These are phyloP conservation scores for Sebastes cheni DNA, from an alignment of 2,797 vertebrate species.

Conservation along the genomic window DNA sequence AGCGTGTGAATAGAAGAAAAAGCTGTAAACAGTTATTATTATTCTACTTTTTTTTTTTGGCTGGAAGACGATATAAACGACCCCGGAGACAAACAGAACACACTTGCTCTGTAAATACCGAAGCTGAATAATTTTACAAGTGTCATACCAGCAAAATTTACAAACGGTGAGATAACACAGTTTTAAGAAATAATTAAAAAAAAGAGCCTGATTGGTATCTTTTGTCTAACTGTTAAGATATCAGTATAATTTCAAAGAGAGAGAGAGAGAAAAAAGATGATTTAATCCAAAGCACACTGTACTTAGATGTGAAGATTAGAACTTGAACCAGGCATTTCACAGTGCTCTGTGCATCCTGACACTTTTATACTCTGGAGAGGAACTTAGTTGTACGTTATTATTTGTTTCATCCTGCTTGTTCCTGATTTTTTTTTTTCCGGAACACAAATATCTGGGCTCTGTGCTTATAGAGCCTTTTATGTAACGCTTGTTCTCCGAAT, in stretches of 20 bases:
- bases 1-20: constrained; percentile 84
- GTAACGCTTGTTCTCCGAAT: constrained; percentile 68
- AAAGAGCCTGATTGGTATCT: constrained; percentile 77
- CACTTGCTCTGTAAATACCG: constrained; percentile 84
- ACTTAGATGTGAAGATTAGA: constrained; percentile 79
- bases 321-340: constrained; percentile 89
- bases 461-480: constrained; percentile 64
- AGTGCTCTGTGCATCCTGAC: constrained; percentile 84
- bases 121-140: constrained; percentile 87
- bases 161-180: constrained; percentile 77
- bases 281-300: constrained; percentile 93
- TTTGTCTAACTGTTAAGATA: constrained; percentile 67
- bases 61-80: constrained; percentile 77
- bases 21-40: constrained; percentile 81
- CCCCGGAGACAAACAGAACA: constrained; percentile 77
- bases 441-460: constrained; percentile 68
- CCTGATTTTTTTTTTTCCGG: constrained; percentile 55
- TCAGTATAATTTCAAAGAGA: constrained; percentile 64
- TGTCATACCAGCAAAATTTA: constrained; percentile 90
- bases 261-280: constrained; percentile 51
- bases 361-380: constrained; percentile 83
- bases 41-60: constrained; percentile 69
- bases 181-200: constrained; percentile 70
- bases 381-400: constrained; percentile 71
- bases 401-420: constrained; percentile 80